Percentiles rank a stretch among this genome's conserved stretches.
Conservation (phyloP, 2,888 invertebrate species). For the Stenurella melanura region DNA sequence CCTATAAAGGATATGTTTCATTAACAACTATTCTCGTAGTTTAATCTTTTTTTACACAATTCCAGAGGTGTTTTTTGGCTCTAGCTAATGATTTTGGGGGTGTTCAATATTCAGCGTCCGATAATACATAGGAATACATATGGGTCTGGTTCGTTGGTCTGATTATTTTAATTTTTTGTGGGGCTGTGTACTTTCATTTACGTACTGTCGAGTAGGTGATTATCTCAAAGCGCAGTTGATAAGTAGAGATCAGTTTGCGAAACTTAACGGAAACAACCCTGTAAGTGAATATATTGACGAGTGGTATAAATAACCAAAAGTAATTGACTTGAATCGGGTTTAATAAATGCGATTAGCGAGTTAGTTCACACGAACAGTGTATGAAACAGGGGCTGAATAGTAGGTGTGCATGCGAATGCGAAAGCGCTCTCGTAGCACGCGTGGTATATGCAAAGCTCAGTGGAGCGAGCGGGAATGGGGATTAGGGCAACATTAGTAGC, state of each 20-base stretch:
- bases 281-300: conserved; percentile 51
- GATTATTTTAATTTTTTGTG: too few species aligned
- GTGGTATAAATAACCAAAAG: conserved; percentile 56
- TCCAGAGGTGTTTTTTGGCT: too few species aligned
- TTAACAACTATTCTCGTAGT: too few species aligned
- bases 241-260: conserved; percentile 21
- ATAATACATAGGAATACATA: too few species aligned
- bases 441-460: conserved; percentile 58
- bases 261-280: not conserved
- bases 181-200: too few species aligned
- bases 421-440: conserved; percentile 34
- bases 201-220: not conserved
- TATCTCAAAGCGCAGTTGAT: not conserved
- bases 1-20: too few species aligned
- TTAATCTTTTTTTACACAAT: too few species aligned
- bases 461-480: conserved; percentile 64
- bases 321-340: conserved; percentile 65
- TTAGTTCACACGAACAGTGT: conserved; percentile 65
- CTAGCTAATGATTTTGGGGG: too few species aligned
- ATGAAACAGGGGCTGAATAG: conserved; percentile 59
- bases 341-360: conserved; percentile 67
- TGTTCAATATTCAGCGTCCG: too few species aligned
- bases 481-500: conserved; percentile 70
- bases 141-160: too few species aligned
- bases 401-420: conserved; percentile 49